Percentiles rank a stretch among this genome's conserved stretches.
These are phyloP conservation scores for Dissostichus mawsoni DNA, from an alignment of 2,113 vertebrate species.

Conservation along the genomic window DNA sequence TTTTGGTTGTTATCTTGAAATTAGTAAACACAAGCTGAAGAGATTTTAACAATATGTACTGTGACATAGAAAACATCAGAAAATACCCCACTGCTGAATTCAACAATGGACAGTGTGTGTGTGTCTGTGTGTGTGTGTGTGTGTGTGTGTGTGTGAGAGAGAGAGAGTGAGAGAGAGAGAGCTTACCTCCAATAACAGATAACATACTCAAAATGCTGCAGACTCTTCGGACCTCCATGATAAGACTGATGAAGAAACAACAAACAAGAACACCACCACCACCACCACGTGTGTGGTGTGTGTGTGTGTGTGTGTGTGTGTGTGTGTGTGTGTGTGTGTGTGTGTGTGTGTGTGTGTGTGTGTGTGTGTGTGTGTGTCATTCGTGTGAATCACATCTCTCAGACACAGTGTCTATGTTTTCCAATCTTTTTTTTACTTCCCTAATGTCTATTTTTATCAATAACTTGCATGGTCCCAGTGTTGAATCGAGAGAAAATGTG, in stretches of 20 bases:
- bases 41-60: neutral
- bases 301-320: neutral
- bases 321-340: constrained; percentile 5
- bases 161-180: neutral
- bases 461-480: no score
- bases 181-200: constrained; percentile 60
- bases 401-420: no score
- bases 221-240: constrained; percentile 55
- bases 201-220: constrained; percentile 49
- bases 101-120: neutral
- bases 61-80: neutral
- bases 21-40: no score
- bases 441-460: no score
- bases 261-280: neutral
- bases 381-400: no score
- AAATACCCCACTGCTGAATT: neutral
- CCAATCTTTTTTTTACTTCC: no score
- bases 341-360: neutral
- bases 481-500: no score
- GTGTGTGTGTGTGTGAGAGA: no score
- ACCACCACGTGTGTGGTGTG: no score
- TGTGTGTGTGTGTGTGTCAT: constrained; percentile 12
- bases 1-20: no score
- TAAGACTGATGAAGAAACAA: constrained; percentile 17
- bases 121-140: neutral